A percentile compares a stretch with the other conserved stretches of the same genome.
phyloP scores from a whole-genome alignment of 2,888 invertebrate genomes.

The Allophyes oxyacanthae region DNA sequence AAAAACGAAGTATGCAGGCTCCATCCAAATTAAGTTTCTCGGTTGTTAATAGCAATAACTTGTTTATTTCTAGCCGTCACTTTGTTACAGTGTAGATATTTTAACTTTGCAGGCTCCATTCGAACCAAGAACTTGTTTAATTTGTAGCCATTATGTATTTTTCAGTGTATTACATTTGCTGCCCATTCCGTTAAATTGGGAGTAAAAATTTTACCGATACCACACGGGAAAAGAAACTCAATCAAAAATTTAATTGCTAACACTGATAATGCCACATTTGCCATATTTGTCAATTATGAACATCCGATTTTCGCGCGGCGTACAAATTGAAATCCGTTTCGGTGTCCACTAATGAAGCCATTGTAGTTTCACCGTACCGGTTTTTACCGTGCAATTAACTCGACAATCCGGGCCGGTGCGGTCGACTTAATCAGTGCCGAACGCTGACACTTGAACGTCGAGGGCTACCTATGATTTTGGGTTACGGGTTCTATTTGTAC shows the following conservation, averaged over 20 bases:
- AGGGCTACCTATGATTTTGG: constrained; percentile 55
- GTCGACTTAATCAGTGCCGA: constrained; percentile 68
- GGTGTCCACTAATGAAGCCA: constrained; percentile 72
- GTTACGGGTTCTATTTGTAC: constrained; percentile 31
- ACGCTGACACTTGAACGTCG: constrained; percentile 60
- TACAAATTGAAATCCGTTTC: constrained; percentile 71
- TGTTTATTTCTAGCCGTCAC: too few species aligned
- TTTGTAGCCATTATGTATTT: too few species aligned
- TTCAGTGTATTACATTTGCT: too few species aligned
- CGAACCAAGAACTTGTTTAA: too few species aligned
- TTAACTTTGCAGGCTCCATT: too few species aligned
- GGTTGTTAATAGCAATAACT: too few species aligned
- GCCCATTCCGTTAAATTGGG: too few species aligned
- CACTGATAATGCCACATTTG: constrained; percentile 37
- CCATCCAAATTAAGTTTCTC: too few species aligned
- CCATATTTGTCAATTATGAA: constrained; percentile 71
- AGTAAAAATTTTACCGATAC: too few species aligned
- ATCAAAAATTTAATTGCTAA: constrained; percentile 22
- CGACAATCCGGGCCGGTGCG: constrained; percentile 69
- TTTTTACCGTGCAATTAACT: constrained; percentile 79
- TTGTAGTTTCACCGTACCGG: constrained; percentile 68
- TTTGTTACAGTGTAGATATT: too few species aligned
- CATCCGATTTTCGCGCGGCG: constrained; percentile 58
- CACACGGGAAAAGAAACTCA: constrained; percentile 1
- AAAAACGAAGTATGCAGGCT: too few species aligned